These are phyloP conservation scores for Austrolebias charrua DNA, from an alignment of 2,797 vertebrate species.

Conservation along the genomic window DNA sequence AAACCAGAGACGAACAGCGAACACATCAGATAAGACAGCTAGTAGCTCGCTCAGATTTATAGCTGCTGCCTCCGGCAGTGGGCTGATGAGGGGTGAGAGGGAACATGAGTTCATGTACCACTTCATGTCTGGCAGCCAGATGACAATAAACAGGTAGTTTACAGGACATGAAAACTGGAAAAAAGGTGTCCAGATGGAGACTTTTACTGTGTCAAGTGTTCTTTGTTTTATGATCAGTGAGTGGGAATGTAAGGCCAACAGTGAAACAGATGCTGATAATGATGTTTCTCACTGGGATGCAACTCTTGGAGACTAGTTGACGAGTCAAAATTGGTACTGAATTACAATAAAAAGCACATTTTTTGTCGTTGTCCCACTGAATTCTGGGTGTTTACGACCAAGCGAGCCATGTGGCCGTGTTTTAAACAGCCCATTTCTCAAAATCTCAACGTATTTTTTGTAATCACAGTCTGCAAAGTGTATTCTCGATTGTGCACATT, in stretches of 20 bases:
- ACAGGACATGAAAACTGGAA: constrained; percentile 22
- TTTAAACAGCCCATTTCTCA: no score
- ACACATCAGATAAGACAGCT: constrained; percentile 67
- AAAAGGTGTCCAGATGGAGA: constrained; percentile 5
- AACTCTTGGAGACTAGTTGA: no score
- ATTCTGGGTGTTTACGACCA: no score
- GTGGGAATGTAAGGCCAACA: constrained; percentile 30
- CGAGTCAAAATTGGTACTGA: no score
- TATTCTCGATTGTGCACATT: no score
- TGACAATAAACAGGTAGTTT: constrained; percentile 49
- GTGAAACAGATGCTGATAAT: constrained; percentile 24
- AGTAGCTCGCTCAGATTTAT: constrained; percentile 64
- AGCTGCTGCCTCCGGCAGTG: constrained; percentile 48
- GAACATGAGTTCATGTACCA: constrained; percentile 54
- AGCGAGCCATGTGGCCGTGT: no score
- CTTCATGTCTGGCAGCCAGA: constrained; percentile 66
- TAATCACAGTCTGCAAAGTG: no score
- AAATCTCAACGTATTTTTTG: no score
- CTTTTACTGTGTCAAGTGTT: constrained; percentile 30
- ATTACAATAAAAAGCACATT: no score
- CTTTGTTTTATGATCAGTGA: constrained; percentile 12
- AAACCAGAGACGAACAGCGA: constrained; percentile 58
- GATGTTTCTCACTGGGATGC: no score
- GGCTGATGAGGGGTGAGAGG: constrained; percentile 34
- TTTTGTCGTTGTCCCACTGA: no score